Conservation (phyloP, 35 echinoderm and acorn worm genomes). For the Diadema setosum region DNA sequence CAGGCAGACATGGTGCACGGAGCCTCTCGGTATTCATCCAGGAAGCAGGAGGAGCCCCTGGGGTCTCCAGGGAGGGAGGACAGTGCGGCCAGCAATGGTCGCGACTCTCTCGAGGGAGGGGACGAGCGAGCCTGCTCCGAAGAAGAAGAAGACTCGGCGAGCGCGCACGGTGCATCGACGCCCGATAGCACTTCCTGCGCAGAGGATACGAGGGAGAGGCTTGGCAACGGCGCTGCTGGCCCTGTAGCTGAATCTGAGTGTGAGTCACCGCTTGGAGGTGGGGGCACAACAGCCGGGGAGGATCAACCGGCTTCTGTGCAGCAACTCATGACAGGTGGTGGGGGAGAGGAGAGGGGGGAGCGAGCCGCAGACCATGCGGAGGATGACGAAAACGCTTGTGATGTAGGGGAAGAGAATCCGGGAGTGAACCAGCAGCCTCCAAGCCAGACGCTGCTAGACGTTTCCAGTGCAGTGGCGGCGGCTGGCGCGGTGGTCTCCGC, state of each 20-base stretch:
- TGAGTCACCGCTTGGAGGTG: not conserved
- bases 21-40: no score
- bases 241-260: not conserved
- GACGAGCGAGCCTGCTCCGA: not conserved
- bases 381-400: not conserved
- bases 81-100: no score
- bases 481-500: not conserved
- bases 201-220: not conserved
- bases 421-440: not conserved
- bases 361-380: not conserved
- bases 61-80: no score
- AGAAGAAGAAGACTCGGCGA: no score
- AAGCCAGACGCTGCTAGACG: not conserved
- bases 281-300: constrained; percentile 20
- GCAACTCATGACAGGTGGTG: not conserved
- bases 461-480: not conserved
- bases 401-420: not conserved
- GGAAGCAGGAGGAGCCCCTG: no score
- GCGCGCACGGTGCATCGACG: not conserved
- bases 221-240: not conserved
- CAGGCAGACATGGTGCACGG: no score
- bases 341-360: not conserved
- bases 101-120: not conserved
- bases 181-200: not conserved
- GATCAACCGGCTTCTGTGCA: not conserved